These are phyloP conservation scores for Clunio marinus DNA, from an alignment of 2,888 invertebrate genomes.

Conservation along the genomic window DNA sequence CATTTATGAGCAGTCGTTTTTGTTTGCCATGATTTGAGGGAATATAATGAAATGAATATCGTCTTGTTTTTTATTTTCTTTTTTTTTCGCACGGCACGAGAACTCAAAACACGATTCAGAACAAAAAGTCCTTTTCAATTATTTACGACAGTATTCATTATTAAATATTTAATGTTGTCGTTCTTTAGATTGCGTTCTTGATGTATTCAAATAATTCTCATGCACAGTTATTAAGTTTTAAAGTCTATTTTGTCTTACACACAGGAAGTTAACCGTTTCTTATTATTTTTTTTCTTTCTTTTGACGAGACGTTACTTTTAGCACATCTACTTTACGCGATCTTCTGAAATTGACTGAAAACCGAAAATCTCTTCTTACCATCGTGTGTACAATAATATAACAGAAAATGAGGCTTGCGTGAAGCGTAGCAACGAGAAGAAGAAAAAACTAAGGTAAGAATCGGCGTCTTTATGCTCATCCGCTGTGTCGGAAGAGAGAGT, in stretches of 20 bases:
- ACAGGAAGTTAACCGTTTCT: conserved; percentile 15
- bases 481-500: background rate
- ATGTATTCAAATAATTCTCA: conserved; percentile 12
- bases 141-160: conserved; percentile 6
- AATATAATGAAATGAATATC: too few species aligned
- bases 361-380: conserved; percentile 16
- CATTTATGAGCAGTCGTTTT: background rate
- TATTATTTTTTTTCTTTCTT: background rate
- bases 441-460: conserved; percentile 15
- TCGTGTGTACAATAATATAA: background rate
- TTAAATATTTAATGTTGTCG: conserved; percentile 29
- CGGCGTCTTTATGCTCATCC: conserved; percentile 3
- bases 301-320: background rate
- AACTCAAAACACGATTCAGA: background rate
- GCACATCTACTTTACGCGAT: conserved; percentile 36
- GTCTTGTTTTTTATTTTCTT: background rate
- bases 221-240: conserved; percentile 24
- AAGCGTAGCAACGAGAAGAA: conserved; percentile 14
- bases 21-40: background rate
- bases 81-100: background rate
- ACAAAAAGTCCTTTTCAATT: conserved; percentile 7
- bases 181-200: too few species aligned
- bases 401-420: background rate
- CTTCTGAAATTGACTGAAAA: conserved; percentile 36
- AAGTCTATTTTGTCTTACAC: conserved; percentile 3